These are phyloP conservation scores for Plagiodera versicolora DNA, from an alignment of 2,888 invertebrate genomes.

Conservation along the genomic window DNA sequence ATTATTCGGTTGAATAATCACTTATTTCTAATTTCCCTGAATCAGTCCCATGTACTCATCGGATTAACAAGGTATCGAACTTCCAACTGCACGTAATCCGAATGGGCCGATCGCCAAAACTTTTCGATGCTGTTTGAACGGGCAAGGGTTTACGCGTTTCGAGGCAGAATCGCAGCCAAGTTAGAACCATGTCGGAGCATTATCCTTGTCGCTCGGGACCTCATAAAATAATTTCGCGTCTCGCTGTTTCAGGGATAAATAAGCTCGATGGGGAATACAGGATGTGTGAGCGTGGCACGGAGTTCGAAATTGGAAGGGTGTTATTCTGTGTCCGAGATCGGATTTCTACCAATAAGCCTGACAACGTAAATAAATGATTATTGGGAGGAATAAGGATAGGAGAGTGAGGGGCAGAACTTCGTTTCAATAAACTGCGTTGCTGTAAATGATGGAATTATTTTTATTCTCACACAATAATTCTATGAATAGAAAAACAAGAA, in stretches of 20 bases:
- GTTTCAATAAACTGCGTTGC: too few relatives aligned
- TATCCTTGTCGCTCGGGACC: neutral
- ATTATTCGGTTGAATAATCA: too few relatives aligned
- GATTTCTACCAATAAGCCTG: too few relatives aligned
- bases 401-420: too few relatives aligned
- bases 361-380: too few relatives aligned
- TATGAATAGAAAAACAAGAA: too few relatives aligned
- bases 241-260: neutral
- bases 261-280: neutral
- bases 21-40: neutral
- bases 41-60: neutral
- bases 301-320: too few relatives aligned
- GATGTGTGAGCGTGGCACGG: neutral
- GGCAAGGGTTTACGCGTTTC: neutral
- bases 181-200: neutral
- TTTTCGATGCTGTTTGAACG: neutral
- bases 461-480: too few relatives aligned
- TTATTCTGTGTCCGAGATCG: too few relatives aligned
- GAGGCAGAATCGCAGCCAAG: neutral
- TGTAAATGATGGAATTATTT: too few relatives aligned
- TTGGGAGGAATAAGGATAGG: too few relatives aligned
- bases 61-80: neutral
- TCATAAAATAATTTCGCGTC: neutral
- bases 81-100: neutral
- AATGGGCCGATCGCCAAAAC: neutral